Conservation (phyloP, 2,797 vertebrate species). For the Danio jaintianensis region DNA sequence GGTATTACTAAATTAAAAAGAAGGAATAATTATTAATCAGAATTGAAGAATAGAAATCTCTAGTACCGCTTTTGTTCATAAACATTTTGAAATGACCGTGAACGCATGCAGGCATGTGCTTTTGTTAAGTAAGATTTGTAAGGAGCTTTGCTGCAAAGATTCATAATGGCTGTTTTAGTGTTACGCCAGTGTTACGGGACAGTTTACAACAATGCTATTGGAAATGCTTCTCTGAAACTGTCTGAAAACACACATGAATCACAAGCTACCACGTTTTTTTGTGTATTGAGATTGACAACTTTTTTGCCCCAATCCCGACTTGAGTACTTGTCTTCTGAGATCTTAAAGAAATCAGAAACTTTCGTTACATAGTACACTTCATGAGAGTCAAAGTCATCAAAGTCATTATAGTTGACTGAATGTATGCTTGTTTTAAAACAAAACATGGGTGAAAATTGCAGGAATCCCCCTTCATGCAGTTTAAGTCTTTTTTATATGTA, state of each 20-base stretch:
- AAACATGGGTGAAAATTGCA: not conserved
- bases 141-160: slow-evolving; percentile 27
- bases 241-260: no score
- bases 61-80: slow-evolving; percentile 51
- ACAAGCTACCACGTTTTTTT: no score
- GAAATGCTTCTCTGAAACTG: not conserved
- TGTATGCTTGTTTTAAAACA: not conserved
- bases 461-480: not conserved
- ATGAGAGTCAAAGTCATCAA: no score
- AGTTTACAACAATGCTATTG: not conserved
- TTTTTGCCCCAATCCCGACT: not conserved
- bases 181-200: not conserved
- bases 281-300: not conserved
- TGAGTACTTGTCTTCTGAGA: not conserved
- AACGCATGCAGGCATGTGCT: slow-evolving; percentile 30
- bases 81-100: slow-evolving; percentile 47
- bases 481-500: not conserved
- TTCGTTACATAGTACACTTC: not conserved
- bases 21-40: slow-evolving; percentile 59
- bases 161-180: slow-evolving; percentile 13
- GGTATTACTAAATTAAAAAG: slow-evolving; percentile 56
- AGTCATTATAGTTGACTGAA: no score
- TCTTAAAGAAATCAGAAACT: no score
- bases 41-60: slow-evolving; percentile 42
- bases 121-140: slow-evolving; percentile 27